phyloP scores from a whole-genome alignment of 2,797 vertebrate species.

The Phoeniculus purpureus region DNA sequence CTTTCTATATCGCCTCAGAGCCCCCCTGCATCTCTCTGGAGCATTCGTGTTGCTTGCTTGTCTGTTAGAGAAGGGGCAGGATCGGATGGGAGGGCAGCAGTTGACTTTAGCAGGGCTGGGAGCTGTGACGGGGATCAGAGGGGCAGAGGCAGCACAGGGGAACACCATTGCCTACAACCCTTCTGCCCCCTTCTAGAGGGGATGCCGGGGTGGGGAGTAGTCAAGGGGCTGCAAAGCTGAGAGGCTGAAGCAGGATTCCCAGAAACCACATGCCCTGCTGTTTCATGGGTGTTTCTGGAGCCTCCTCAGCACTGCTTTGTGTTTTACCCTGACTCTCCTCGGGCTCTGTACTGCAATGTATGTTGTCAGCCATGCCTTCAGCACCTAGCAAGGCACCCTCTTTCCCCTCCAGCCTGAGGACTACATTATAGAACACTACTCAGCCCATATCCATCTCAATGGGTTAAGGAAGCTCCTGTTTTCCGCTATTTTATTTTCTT shows the following conservation, averaged over 20 bases:
- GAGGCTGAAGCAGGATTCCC: neutral
- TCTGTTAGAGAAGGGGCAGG: neutral
- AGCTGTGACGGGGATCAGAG: neutral
- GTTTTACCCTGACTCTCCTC: neutral
- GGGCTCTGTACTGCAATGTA: neutral
- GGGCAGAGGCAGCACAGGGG: neutral
- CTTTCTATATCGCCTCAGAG: neutral
- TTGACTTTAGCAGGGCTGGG: neutral
- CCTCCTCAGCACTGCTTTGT: neutral
- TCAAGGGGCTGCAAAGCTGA: accelerated
- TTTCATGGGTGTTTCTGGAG: neutral
- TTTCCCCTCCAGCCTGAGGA: neutral
- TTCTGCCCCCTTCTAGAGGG: neutral
- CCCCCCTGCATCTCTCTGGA: neutral
- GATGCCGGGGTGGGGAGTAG: accelerated
- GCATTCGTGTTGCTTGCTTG: neutral
- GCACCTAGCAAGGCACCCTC: neutral
- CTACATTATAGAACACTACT: neutral
- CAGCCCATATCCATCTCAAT: neutral
- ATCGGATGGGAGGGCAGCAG: neutral
- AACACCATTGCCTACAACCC: accelerated
- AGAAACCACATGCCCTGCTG: neutral
- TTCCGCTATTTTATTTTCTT: neutral
- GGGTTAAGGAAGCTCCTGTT: neutral
- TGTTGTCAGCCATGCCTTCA: neutral